Conservation (phyloP, 2,113 vertebrate genomes). For the Platichthys flesus region DNA sequence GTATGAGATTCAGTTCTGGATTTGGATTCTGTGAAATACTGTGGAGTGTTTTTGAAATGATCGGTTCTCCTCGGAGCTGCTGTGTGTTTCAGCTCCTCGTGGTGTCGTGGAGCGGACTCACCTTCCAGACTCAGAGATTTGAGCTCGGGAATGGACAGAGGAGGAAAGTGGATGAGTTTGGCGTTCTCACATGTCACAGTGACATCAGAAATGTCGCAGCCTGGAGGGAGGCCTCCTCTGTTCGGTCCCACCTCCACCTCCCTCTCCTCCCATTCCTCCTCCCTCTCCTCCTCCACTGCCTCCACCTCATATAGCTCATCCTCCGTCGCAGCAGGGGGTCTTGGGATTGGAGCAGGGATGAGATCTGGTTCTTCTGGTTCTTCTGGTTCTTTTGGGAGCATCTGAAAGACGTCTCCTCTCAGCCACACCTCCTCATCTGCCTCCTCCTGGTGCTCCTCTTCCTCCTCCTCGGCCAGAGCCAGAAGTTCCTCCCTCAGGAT, state of each 20-base stretch:
- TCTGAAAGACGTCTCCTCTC: slow-evolving; percentile 85
- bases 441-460: slow-evolving; percentile 20
- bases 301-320: slow-evolving; percentile 41
- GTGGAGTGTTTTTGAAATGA: not conserved
- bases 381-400: slow-evolving; percentile 59
- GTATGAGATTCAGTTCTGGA: not conserved
- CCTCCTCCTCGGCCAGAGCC: slow-evolving; percentile 46
- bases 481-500: slow-evolving; percentile 51
- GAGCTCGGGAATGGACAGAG: slow-evolving; percentile 86
- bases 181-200: slow-evolving; percentile 87
- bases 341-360: slow-evolving; percentile 47
- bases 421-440: slow-evolving; percentile 71
- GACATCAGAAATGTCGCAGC: slow-evolving; percentile 87
- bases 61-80: not conserved
- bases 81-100: not conserved
- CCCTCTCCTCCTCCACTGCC: slow-evolving; percentile 11
- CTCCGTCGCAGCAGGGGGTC: slow-evolving; percentile 37
- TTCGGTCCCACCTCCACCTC: not conserved
- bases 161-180: slow-evolving; percentile 87
- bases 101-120: slow-evolving; percentile 71
- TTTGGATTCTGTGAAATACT: not conserved
- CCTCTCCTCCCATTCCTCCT: slow-evolving; percentile 26
- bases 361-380: slow-evolving; percentile 55
- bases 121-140: slow-evolving; percentile 90
- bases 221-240: slow-evolving; percentile 80